Conservation (phyloP, 2,113 vertebrate species). For the human (Homo sapiens) region DNA sequence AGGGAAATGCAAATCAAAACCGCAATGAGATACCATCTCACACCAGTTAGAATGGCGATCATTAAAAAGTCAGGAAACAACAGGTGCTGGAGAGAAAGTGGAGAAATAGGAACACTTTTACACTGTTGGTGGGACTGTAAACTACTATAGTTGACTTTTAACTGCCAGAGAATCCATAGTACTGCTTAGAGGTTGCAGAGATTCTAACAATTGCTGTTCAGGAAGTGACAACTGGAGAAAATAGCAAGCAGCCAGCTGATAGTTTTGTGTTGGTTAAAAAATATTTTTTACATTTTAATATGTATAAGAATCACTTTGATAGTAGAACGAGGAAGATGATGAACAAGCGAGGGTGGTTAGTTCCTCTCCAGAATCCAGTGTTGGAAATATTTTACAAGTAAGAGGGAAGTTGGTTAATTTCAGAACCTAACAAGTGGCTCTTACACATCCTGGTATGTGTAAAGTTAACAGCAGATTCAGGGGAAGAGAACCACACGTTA, state of each 20-base stretch:
- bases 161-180: background rate
- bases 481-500: background rate
- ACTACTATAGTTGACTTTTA: background rate
- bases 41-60: too few relatives aligned
- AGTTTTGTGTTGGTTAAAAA: background rate
- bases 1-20: too few relatives aligned
- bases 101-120: too few relatives aligned
- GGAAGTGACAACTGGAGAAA: slow-evolving; percentile 5
- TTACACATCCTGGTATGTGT: background rate
- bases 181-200: background rate
- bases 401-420: background rate
- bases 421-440: background rate
- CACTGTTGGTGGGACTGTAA: too few relatives aligned
- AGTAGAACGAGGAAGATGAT: background rate
- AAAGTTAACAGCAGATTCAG: background rate
- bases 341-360: background rate
- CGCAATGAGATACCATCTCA: too few relatives aligned
- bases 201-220: background rate
- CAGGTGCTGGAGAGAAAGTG: too few relatives aligned
- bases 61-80: too few relatives aligned
- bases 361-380: background rate
- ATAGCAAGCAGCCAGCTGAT: background rate
- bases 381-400: background rate
- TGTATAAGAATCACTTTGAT: background rate
- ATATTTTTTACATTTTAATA: background rate